phyloP scores from a whole-genome alignment of 2,888 invertebrate species.

The Machimus rusticus region DNA sequence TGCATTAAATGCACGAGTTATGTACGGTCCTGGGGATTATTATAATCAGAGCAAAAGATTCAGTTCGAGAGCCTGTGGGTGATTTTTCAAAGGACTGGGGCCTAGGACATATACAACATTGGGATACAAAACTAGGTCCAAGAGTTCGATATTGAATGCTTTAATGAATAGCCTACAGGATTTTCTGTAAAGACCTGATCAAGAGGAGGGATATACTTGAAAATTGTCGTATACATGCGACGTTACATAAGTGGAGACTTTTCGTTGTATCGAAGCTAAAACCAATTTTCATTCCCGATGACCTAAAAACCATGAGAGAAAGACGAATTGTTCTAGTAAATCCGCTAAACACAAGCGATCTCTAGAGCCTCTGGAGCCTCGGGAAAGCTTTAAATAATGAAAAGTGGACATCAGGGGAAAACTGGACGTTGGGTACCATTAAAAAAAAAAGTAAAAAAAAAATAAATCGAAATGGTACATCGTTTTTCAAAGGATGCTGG shows the following conservation, averaged over 20 bases:
- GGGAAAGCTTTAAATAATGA: neutral
- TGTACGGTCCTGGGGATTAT: slow-evolving; percentile 9
- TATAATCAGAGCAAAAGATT: slow-evolving; percentile 16
- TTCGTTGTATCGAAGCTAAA: neutral
- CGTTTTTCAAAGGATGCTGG: slow-evolving; percentile 8
- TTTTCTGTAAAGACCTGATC: neutral
- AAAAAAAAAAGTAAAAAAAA: neutral
- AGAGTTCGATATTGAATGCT: neutral
- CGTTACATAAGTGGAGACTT: neutral
- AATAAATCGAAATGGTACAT: slow-evolving; percentile 2
- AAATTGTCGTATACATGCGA: neutral
- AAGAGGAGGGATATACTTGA: neutral
- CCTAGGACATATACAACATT: neutral
- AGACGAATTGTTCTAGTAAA: neutral
- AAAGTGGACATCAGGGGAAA: neutral
- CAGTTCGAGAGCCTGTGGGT: neutral
- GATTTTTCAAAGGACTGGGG: neutral
- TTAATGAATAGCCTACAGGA: neutral
- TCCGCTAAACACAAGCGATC: slow-evolving; percentile 1
- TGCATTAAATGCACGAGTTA: slow-evolving; percentile 22
- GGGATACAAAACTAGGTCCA: neutral
- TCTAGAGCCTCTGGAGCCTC: neutral
- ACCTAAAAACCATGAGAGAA: neutral
- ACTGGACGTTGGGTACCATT: neutral
- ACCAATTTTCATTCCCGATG: slow-evolving; percentile 2